phyloP scores from a whole-genome alignment of 2,113 vertebrate species.

The Bambusicola thoracicus region DNA sequence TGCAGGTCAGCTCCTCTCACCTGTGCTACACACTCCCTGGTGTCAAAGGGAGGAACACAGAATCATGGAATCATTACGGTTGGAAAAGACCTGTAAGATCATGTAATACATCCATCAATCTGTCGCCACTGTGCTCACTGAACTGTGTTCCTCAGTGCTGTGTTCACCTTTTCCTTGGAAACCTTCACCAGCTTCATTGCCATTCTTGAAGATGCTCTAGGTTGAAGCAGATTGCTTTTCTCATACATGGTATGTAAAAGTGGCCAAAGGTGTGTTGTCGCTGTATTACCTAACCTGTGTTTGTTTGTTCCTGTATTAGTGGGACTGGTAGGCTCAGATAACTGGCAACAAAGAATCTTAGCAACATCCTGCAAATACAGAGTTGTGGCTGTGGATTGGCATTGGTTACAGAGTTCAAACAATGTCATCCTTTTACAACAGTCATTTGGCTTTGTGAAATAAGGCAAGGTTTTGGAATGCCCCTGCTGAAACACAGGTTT shows the following conservation, averaged over 20 bases:
- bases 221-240: not conserved
- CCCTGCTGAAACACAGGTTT: not conserved
- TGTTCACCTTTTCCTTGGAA: too few relatives aligned
- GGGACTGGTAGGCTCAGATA: not conserved
- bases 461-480: not conserved
- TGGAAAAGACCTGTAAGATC: too few relatives aligned
- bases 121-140: too few relatives aligned
- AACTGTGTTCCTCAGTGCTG: too few relatives aligned
- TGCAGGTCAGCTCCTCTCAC: not conserved
- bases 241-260: not conserved
- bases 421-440: not conserved
- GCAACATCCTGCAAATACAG: not conserved
- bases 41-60: not conserved
- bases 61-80: too few relatives aligned
- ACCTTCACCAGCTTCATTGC: too few relatives aligned
- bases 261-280: not conserved
- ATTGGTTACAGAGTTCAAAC: not conserved
- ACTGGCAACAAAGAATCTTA: not conserved
- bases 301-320: not conserved
- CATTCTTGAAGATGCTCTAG: too few relatives aligned
- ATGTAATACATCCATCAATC: too few relatives aligned
- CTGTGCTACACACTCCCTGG: not conserved
- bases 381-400: not conserved
- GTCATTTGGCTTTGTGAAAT: not conserved
- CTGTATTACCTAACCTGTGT: rapidly evolving